These are phyloP conservation scores for Cydia amplana DNA, from an alignment of 1,140 invertebrate genomes.

Conservation along the genomic window DNA sequence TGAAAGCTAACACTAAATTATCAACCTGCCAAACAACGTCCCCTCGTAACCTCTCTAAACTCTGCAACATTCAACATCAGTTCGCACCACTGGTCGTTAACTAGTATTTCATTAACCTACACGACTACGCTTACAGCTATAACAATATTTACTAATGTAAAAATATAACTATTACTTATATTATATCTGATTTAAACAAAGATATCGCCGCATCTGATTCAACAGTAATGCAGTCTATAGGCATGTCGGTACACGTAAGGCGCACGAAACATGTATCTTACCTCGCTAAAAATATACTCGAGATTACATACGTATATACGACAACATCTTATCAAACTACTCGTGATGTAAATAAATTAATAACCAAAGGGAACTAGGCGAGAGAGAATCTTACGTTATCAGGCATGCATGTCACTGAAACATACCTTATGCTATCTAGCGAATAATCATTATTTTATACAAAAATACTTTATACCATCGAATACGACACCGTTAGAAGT, in stretches of 20 bases:
- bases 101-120: constrained; percentile 63
- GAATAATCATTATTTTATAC: constrained; percentile 23
- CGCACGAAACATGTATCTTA: constrained; percentile 1
- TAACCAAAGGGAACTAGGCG: constrained; percentile 27
- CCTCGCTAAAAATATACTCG: constrained; percentile 27
- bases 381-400: constrained; percentile 24
- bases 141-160: constrained; percentile 72
- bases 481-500: constrained; percentile 19
- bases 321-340: constrained; percentile 28
- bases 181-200: constrained; percentile 33
- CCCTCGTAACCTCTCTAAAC: constrained; percentile 73
- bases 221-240: constrained; percentile 13
- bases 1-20: constrained; percentile 66
- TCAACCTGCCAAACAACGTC: constrained; percentile 72
- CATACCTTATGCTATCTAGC: constrained; percentile 19
- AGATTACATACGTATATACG: constrained; percentile 31
- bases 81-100: constrained; percentile 76
- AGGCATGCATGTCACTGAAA: constrained; percentile 14
- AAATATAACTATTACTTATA: constrained; percentile 64
- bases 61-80: constrained; percentile 77
- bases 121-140: constrained; percentile 49
- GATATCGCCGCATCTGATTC: neutral
- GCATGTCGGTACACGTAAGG: neutral
- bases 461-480: constrained; percentile 32
- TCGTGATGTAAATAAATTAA: constrained; percentile 29